Conservation (phyloP, 2,113 vertebrate species). For the Hoplias malabaricus region DNA sequence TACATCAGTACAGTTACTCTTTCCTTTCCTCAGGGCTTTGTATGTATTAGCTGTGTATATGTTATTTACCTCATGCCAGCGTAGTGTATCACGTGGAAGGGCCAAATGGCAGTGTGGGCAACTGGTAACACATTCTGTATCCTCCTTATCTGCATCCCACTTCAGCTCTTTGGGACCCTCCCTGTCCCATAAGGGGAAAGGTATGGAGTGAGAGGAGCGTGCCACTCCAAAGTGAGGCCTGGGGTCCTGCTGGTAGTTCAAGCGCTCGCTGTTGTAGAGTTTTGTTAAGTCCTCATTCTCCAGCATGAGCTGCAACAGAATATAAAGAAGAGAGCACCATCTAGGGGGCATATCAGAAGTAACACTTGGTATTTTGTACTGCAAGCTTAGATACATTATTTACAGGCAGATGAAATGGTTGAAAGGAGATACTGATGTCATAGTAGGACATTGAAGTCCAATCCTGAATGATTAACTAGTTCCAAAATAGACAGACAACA, state of each 20-base stretch:
- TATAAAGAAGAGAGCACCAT: conserved; percentile 29
- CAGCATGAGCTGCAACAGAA: conserved; percentile 46
- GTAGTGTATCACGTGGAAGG: conserved; percentile 69
- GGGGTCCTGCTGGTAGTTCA: conserved; percentile 75
- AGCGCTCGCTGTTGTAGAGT: conserved; percentile 59
- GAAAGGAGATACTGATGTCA: conserved; percentile 44
- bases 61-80: conserved; percentile 74
- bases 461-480: neutral
- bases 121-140: conserved; percentile 58
- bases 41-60: neutral
- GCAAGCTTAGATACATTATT: conserved; percentile 42
- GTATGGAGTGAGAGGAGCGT: conserved; percentile 71
- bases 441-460: conserved; percentile 24
- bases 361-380: neutral
- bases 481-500: conserved; percentile 17
- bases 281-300: conserved; percentile 47
- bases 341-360: conserved; percentile 18
- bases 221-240: conserved; percentile 77
- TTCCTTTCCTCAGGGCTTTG: neutral
- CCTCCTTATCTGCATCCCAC: conserved; percentile 58
- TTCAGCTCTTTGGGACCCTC: conserved; percentile 59
- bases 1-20: neutral
- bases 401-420: conserved; percentile 42
- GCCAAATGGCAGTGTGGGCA: conserved; percentile 77
- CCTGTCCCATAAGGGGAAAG: conserved; percentile 73